Base-by-base conservation (phyloP, 2,797 vertebrate genomes). In the Sitta carolinensis region DNA sequence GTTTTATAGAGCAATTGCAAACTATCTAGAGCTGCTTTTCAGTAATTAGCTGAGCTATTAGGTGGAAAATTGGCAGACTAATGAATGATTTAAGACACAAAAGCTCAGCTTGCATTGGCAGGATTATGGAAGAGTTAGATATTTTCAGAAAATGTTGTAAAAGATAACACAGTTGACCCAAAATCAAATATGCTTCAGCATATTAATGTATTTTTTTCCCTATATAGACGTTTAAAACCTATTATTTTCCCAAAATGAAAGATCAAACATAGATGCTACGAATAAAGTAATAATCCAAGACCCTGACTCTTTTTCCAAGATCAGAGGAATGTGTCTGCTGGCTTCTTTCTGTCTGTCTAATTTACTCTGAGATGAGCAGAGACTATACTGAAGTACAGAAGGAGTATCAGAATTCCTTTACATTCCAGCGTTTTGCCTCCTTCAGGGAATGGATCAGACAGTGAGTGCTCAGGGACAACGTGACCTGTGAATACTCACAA, bases 401-500 rank as follows among this genome's bases (percentile, higher is more conserved):
- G 80, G 67, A 43, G 84, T 93, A 95, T 66, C 84, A 69, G 50
- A 68, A 94, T 89, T 96, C 66, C 85, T 95, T 42, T 97, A 90
- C 4, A 0, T 95, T 96, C 91, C 73, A 87, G 48, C 58, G 58
- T 93, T 94, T 90, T 73, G 25, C 68, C 57, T 95, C 66, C 79
- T 93, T 67, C 45, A 52, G 95, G 92, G 87, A 91, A 83, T 52
- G 86, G 93, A 94, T 92, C 84, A 93, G 85, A 77, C 43, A 88
- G 85, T 45, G 73, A 95, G 79, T 32, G 9, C 82, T 32, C 80
- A 87, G 64, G 87, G 94, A 97, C 95, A 90, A 74, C 62, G 59
- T 75, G 87, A 80, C 93, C 95, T 96, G 87, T 27, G 51, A 97
- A 93, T 90, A 78, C 88, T 94, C 94, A 93, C 92, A 96, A 96